Conservation (phyloP, 2,797 vertebrate species). For the Galagoides demidoff region DNA sequence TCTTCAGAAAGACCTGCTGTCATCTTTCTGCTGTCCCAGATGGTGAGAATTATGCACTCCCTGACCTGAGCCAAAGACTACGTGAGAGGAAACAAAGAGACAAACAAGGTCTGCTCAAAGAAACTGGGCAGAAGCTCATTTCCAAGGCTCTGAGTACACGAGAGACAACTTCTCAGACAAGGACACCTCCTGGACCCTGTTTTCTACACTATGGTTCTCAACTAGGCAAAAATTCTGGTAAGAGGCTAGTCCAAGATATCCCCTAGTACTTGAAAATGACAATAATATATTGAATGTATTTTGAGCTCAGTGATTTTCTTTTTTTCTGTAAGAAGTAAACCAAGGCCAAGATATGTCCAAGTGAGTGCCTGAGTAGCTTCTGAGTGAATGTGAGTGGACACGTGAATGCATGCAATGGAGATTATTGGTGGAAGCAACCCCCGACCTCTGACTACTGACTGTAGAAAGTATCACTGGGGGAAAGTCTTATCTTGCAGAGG, state of each 20-base stretch:
- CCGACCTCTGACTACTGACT: not conserved
- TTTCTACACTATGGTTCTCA: not conserved
- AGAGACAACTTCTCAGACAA: not conserved
- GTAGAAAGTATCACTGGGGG: not conserved
- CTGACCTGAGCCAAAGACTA: conserved; percentile 49
- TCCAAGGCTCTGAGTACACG: not conserved
- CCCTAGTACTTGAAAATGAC: not conserved
- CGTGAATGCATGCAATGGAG: not conserved
- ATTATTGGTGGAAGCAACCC: not conserved
- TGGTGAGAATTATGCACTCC: conserved; percentile 26
- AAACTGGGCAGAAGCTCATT: conserved; percentile 1
- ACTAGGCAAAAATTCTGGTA: not conserved
- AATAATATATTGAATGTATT: not conserved
- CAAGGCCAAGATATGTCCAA: not conserved
- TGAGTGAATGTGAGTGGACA: not conserved
- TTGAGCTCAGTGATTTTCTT: not conserved
- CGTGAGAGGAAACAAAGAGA: not conserved
- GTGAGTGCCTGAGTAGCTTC: not conserved
- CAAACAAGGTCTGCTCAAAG: not conserved
- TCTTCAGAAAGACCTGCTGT: conserved; percentile 60
- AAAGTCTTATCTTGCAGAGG: not conserved
- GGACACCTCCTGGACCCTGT: not conserved
- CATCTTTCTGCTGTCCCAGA: conserved; percentile 56
- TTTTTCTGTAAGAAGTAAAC: not conserved
- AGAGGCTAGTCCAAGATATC: not conserved